phyloP scores from a whole-genome alignment of 1,140 invertebrate species.

The Dreissena polymorpha region DNA sequence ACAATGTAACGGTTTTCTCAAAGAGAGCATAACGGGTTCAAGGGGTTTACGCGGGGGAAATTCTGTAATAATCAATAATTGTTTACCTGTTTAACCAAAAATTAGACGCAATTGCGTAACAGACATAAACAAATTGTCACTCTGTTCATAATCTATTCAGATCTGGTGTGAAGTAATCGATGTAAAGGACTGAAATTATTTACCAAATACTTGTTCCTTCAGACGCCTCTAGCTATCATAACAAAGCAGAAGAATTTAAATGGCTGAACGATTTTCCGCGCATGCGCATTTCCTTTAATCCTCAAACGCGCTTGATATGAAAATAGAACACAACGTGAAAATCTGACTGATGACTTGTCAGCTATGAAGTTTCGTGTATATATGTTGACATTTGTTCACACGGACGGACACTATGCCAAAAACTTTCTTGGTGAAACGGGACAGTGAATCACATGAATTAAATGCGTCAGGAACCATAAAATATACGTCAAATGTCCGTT shows the following conservation, averaged over 20 bases:
- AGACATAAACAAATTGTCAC: too few species aligned
- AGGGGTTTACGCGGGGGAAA: too few species aligned
- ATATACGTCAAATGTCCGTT: neutral
- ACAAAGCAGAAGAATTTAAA: slow-evolving; percentile 55
- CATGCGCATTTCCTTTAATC: slow-evolving; percentile 32
- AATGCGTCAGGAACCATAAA: neutral
- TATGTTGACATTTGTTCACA: slow-evolving; percentile 19
- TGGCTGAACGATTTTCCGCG: slow-evolving; percentile 49
- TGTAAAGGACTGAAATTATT: slow-evolving; percentile 7
- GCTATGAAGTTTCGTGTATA: slow-evolving; percentile 16
- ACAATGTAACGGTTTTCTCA: too few species aligned
- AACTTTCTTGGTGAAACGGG: slow-evolving; percentile 52
- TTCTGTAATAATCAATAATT: too few species aligned
- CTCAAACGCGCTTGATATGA: slow-evolving; percentile 50
- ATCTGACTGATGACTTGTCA: slow-evolving; percentile 14
- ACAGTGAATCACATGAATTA: neutral
- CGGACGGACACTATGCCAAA: slow-evolving; percentile 49
- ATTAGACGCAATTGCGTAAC: too few species aligned
- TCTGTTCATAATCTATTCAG: neutral
- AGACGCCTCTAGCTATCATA: slow-evolving; percentile 36
- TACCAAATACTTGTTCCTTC: slow-evolving; percentile 35
- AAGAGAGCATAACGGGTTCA: too few species aligned
- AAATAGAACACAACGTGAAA: slow-evolving; percentile 46
- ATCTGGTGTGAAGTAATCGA: slow-evolving; percentile 7
- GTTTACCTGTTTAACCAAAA: too few species aligned